A percentile compares a stretch with the other conserved stretches of the same genome.
These are phyloP conservation scores for Myotis planiceps DNA, from an alignment of 2,797 vertebrate genomes.

Conservation along the genomic window DNA sequence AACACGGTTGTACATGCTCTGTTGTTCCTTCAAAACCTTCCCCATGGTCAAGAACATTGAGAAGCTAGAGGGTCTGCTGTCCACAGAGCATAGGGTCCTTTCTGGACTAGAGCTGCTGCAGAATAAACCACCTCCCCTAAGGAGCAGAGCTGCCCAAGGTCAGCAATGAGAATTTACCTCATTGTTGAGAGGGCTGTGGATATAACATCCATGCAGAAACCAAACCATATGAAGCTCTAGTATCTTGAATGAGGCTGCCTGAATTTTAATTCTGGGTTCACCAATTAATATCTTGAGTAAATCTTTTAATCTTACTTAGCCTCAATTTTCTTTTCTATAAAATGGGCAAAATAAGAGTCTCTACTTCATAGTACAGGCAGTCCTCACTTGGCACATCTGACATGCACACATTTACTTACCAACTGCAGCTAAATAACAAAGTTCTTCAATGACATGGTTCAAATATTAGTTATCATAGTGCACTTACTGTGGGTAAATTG, in stretches of 20 bases:
- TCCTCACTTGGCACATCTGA: background rate
- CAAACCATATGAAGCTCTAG: background rate
- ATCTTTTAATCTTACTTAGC: background rate
- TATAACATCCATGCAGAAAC: background rate
- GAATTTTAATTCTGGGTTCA: background rate
- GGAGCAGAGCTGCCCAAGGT: background rate
- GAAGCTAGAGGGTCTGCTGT: background rate
- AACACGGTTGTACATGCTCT: background rate
- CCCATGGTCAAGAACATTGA: background rate
- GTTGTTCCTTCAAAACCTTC: background rate
- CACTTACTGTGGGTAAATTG: background rate
- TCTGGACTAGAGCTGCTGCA: background rate
- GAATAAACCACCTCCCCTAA: background rate
- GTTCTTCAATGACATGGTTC: background rate
- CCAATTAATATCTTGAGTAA: background rate
- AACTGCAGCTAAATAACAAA: background rate
- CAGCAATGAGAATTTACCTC: background rate
- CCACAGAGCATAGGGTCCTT: background rate
- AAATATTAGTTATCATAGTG: background rate
- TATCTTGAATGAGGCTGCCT: background rate
- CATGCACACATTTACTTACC: background rate
- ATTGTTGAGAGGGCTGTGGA: background rate
- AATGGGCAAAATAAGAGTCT: background rate
- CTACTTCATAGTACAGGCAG: background rate
- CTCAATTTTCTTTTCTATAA: background rate